A percentile compares a stretch with the other conserved stretches of the same genome.
phyloP scores from a whole-genome alignment of 2,797 vertebrate species.

The Pteropus rufus region DNA sequence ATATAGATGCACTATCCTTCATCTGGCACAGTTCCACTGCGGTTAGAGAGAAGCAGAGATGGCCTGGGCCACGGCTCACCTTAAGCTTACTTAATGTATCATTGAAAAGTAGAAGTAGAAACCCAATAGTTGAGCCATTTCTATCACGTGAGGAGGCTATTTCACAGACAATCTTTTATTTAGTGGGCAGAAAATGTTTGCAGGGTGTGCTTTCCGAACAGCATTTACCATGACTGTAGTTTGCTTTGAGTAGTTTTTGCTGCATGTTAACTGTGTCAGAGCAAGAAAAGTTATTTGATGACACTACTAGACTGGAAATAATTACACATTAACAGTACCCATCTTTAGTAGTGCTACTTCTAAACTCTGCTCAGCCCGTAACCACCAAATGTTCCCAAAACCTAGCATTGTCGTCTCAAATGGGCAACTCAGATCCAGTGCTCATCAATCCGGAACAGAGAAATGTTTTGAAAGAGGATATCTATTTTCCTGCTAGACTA shows the following conservation, averaged over 20 bases:
- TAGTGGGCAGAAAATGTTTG: slow-evolving; percentile 32
- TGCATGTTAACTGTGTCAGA: not conserved
- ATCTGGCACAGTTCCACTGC: not conserved
- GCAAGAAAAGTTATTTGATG: not conserved
- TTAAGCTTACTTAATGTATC: not conserved
- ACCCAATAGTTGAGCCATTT: slow-evolving; percentile 26
- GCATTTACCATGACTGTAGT: not conserved
- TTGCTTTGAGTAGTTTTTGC: slow-evolving; percentile 4
- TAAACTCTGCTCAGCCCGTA: not conserved
- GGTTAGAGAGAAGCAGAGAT: not conserved
- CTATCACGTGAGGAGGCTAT: slow-evolving; percentile 15
- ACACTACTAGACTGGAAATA: not conserved
- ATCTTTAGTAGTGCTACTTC: not conserved
- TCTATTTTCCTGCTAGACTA: slow-evolving; percentile 1
- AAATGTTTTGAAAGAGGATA: not conserved
- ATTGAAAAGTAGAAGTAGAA: slow-evolving; percentile 55
- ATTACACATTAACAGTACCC: not conserved
- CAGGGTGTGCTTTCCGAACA: not conserved
- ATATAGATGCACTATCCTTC: not conserved
- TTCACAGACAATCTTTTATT: slow-evolving; percentile 6
- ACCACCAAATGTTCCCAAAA: not conserved
- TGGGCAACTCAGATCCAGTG: not conserved
- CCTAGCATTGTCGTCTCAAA: not conserved
- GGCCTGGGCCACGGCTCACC: not conserved
- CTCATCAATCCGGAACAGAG: not conserved